These are phyloP conservation scores for Amyelois transitella DNA, from an alignment of 1,140 invertebrate genomes.

Conservation along the genomic window DNA sequence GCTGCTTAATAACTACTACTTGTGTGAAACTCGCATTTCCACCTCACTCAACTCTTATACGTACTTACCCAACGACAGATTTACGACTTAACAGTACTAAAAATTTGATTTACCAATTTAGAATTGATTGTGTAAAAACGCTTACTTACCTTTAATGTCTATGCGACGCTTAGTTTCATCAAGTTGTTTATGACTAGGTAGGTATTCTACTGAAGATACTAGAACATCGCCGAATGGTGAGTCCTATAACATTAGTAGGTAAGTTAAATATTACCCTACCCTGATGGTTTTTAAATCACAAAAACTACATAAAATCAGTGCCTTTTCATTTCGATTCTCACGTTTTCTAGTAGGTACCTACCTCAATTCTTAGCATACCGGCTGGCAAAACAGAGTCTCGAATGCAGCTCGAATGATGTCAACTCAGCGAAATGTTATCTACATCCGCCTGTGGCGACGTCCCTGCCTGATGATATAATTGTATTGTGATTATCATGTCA, in stretches of 20 bases:
- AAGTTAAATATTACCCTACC: no score
- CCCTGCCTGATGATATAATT: background rate
- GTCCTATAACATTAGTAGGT: no score
- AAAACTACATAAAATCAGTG: no score
- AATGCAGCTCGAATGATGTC: constrained; percentile 36
- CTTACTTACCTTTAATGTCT: no score
- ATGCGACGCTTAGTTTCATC: no score
- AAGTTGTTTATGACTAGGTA: no score
- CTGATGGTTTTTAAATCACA: no score
- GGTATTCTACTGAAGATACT: no score
- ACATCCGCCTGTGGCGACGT: constrained; percentile 48
- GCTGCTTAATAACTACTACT: background rate
- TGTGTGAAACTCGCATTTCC: constrained; percentile 2
- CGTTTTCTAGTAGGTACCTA: background rate
- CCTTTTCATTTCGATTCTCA: background rate
- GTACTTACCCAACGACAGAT: background rate
- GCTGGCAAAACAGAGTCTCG: background rate
- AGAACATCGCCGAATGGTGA: no score
- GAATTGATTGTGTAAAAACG: no score
- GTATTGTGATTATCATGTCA: background rate
- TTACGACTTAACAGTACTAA: no score
- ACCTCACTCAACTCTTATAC: background rate
- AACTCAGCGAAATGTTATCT: constrained; percentile 61
- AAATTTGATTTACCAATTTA: no score
- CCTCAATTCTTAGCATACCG: background rate